Conservation (phyloP, 2,797 vertebrate genomes). For the Eptatretus atami region DNA sequence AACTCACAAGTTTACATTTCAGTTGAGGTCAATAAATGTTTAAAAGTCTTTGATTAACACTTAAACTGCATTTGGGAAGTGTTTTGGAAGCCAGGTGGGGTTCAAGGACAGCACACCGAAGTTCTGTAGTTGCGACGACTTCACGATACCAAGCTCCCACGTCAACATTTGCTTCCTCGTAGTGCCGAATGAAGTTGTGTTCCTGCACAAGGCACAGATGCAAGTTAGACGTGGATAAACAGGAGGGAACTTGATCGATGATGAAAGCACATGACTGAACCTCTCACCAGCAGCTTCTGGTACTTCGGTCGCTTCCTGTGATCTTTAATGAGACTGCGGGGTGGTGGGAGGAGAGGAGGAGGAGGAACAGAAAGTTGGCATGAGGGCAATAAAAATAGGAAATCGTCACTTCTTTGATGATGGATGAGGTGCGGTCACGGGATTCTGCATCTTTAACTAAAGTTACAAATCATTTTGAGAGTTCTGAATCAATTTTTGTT, state of each 20-base stretch:
- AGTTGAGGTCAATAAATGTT: too few relatives aligned
- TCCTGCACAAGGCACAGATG: constrained; percentile 18
- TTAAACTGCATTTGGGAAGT: too few relatives aligned
- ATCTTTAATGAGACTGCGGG: constrained; percentile 74
- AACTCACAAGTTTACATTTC: too few relatives aligned
- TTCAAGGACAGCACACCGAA: constrained; percentile 26
- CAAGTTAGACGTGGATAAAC: neutral
- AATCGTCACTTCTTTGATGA: neutral
- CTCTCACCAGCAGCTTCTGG: constrained; percentile 59
- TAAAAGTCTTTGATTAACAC: too few relatives aligned
- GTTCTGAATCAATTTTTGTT: too few relatives aligned
- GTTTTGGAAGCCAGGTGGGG: too few relatives aligned
- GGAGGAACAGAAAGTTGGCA: neutral
- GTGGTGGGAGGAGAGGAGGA: neutral
- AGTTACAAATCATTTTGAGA: too few relatives aligned
- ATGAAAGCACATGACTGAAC: neutral
- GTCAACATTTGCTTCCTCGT: constrained; percentile 57
- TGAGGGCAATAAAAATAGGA: neutral
- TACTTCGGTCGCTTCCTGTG: constrained; percentile 99
- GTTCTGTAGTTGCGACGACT: constrained; percentile 76
- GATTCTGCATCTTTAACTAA: neutral
- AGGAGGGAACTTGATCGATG: neutral
- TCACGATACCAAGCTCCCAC: constrained; percentile 78
- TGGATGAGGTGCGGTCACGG: neutral
- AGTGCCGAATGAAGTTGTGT: constrained; percentile 55